Evolutionary conservation across 1,140 invertebrate species (phyloP), one percentile per base, ranked within the genome.

Genomic region (Acyrthosiphon pisum): DNA sequence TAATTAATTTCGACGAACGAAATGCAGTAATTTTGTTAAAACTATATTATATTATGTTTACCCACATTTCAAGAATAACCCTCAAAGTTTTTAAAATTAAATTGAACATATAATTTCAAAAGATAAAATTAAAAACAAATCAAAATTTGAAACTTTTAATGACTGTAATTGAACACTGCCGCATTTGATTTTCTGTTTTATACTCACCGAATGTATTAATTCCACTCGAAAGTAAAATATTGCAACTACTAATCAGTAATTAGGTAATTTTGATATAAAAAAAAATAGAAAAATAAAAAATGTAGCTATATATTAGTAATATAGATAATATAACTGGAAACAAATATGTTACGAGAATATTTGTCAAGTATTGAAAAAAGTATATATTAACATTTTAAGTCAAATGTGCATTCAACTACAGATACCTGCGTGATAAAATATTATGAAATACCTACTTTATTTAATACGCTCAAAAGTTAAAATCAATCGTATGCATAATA

Each of bases 71-170:
- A 76, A n/a, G 30, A 76, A 76, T 76, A 76, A 76, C 11, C n/a
- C 60, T 76, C 4, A 35, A 76, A 76, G 30, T 76, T 76, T 76
- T n/a, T 14, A n/a, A n/a, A 76, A 76, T 76, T 35, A 20, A 68
- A 76, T 14, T n/a, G 60, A n/a, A 76, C 60, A n/a, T 76, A n/a
- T 18, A 4, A 76, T 76, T 76, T 76, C n/a, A 6, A 76, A n/a
- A 76, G 60, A 76, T 76, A 76, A 76, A 35, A n/a, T 76, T n/a
- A 18, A 76, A 76, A 35, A 76, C 4, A 76, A 76, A 76, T 76
- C 30, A 76, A 68, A n/a, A 68, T 68, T 68, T n/a, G 14, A n/a
- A 76, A 76, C 60, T 76, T 76, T 76, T 76, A 76, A 76, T 76
- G 60, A 76, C 60, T 76, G 4, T 76, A n/a, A 76, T 60, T n/a